Conservation (phyloP, 2,888 invertebrate genomes). For the Digitonthophagus gazella region DNA sequence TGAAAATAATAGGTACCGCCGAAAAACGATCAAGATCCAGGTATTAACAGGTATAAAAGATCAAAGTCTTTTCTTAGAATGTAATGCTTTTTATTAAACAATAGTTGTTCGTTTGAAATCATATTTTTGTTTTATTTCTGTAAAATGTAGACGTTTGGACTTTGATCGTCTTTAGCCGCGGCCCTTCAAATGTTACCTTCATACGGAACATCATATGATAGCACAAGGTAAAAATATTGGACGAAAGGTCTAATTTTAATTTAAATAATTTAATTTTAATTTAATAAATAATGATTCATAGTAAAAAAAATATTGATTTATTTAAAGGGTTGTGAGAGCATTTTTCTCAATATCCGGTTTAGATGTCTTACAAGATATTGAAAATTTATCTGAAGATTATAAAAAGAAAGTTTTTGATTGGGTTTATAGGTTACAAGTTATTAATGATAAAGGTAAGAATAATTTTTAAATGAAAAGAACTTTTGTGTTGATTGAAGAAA, state of each 20-base stretch:
- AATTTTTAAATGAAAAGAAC: not conserved
- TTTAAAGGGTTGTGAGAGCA: constrained; percentile 69
- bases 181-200: constrained; percentile 74
- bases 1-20: too few relatives aligned
- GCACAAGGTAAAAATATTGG: constrained; percentile 76
- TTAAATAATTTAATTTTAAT: not conserved
- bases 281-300: not conserved
- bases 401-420: constrained; percentile 78
- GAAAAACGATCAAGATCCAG: too few relatives aligned
- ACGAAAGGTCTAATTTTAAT: too few relatives aligned
- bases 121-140: too few relatives aligned
- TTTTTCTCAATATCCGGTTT: constrained; percentile 92
- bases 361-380: constrained; percentile 78
- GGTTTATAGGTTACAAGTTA: constrained; percentile 86
- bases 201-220: constrained; percentile 72
- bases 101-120: too few relatives aligned
- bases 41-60: too few relatives aligned
- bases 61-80: too few relatives aligned
- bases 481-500: too few relatives aligned
- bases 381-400: constrained; percentile 63
- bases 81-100: too few relatives aligned
- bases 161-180: too few relatives aligned
- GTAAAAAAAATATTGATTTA: not conserved
- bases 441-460: constrained; percentile 53
- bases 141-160: too few relatives aligned